Evolutionary conservation across 2,797 vertebrate species (phyloP).

Genomic region (Coendou prehensilis): DNA sequence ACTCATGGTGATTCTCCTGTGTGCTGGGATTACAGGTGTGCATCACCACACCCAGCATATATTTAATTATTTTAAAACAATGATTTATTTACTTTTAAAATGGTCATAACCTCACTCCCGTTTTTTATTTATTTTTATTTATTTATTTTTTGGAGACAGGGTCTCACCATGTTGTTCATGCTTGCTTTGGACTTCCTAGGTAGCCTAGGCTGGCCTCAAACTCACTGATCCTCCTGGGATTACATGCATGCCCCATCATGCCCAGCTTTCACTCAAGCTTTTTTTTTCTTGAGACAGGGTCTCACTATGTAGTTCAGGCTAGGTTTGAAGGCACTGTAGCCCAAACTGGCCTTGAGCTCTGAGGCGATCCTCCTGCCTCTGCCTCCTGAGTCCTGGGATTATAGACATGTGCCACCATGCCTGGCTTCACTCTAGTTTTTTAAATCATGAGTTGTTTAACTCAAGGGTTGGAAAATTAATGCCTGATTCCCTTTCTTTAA

Average conservation of each 20-base stretch:
- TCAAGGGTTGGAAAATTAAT: constrained; percentile 34
- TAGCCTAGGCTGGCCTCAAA: not conserved
- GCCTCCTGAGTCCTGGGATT: not conserved
- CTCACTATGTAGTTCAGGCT: no score
- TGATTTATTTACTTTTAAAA: not conserved
- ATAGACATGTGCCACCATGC: not conserved
- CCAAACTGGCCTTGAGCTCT: no score
- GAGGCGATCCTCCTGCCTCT: no score
- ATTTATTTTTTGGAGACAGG: not conserved
- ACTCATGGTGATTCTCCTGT: no score
- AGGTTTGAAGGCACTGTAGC: no score
- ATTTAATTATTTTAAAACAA: not conserved
- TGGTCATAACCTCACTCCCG: not conserved
- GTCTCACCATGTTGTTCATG: not conserved
- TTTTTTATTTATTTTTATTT: not conserved
- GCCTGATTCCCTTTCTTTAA: not conserved
- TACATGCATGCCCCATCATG: not conserved
- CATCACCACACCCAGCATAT: not conserved
- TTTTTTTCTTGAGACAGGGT: not conserved
- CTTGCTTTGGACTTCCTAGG: not conserved
- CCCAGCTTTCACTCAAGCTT: not conserved
- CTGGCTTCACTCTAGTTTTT: not conserved
- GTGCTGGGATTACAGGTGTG: no score
- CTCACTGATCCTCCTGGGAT: not conserved
- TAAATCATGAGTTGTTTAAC: not conserved